These are phyloP conservation scores for Sinhomidia bicolor DNA, from an alignment of 2,888 invertebrate genomes.

Conservation along the genomic window DNA sequence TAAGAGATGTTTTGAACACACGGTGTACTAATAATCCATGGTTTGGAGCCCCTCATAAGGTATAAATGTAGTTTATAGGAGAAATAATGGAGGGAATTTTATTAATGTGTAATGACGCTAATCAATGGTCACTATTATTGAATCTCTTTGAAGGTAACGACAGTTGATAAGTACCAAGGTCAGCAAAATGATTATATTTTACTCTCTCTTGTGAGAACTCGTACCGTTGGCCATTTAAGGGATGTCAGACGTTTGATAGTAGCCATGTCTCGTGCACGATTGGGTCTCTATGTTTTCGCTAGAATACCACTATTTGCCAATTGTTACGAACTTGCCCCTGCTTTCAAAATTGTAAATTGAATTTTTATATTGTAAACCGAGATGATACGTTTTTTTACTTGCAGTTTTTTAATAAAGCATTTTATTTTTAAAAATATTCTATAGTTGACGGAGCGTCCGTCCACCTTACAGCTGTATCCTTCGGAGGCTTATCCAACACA, in stretches of 20 bases:
- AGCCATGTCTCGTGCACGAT: constrained; percentile 97
- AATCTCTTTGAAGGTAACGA: constrained; percentile 86
- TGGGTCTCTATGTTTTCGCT: constrained; percentile 98
- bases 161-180: constrained; percentile 99
- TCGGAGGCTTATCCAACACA: constrained; percentile 90
- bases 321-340: constrained; percentile 98
- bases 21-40: constrained; percentile 97
- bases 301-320: constrained; percentile 95
- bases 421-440: no score
- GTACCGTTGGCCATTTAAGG: constrained; percentile 98
- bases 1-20: constrained; percentile 96
- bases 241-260: constrained; percentile 98
- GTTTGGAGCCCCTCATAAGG: constrained; percentile 95
- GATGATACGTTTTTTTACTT: no score
- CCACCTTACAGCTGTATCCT: constrained; percentile 90
- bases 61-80: no score
- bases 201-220: constrained; percentile 96
- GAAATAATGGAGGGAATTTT: no score
- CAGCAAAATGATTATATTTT: constrained; percentile 99
- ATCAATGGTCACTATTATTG: constrained; percentile 33
- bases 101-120: no score
- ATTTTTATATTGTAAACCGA: constrained; percentile 33
- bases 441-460: constrained; percentile 90
- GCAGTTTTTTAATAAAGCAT: not conserved
- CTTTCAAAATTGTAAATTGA: constrained; percentile 90